Conservation (phyloP, 2,113 vertebrate genomes). For the Lophochroa leadbeateri region DNA sequence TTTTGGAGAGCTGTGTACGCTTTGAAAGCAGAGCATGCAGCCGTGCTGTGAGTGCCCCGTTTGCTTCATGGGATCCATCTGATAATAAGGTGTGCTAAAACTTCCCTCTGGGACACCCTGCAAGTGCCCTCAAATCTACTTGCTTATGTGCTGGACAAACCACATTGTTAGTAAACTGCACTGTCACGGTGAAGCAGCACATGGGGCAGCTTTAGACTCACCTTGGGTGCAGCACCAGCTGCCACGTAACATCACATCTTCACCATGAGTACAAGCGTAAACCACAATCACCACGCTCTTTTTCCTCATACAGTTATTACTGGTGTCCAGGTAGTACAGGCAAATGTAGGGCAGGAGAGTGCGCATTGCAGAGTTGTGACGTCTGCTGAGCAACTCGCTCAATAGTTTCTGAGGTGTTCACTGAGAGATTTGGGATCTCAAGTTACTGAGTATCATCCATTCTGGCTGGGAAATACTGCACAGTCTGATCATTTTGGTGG, state of each 20-base stretch:
- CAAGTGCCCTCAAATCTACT: not conserved
- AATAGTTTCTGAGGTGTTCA: not conserved
- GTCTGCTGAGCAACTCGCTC: not conserved
- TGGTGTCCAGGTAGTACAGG: not conserved
- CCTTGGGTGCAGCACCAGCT: not conserved
- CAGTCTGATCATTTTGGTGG: not conserved
- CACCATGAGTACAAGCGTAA: fast-evolving
- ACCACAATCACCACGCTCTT: fast-evolving
- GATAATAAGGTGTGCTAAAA: fast-evolving
- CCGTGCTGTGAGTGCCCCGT: fast-evolving
- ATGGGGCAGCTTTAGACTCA: not conserved
- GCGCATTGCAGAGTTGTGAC: fast-evolving
- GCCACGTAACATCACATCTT: fast-evolving
- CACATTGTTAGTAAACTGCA: fast-evolving
- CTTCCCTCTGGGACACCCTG: not conserved
- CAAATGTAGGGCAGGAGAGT: not conserved
- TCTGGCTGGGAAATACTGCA: not conserved
- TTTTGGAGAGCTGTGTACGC: fast-evolving
- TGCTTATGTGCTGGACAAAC: not conserved
- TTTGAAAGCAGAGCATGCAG: fast-evolving
- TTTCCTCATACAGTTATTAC: fast-evolving
- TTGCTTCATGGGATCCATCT: fast-evolving
- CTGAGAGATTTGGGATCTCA: not conserved
- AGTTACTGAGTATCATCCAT: not conserved
- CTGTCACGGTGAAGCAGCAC: fast-evolving